Conservation (phyloP, 1,140 invertebrate species). For the Zaprionus capensis region DNA sequence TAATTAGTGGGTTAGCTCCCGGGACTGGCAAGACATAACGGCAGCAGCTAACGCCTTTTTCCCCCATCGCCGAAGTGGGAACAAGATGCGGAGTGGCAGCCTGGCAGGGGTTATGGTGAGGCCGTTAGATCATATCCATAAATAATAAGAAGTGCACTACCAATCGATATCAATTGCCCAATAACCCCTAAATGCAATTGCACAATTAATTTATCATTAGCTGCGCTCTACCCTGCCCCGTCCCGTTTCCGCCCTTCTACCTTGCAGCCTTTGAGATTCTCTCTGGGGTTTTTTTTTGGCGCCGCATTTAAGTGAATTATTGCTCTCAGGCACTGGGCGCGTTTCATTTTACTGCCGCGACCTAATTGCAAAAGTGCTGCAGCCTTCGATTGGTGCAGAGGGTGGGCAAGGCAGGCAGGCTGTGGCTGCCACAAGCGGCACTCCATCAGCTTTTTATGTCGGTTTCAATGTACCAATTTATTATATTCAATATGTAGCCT, state of each 20-base stretch:
- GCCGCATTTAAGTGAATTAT: slow-evolving; percentile 32
- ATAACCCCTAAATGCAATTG: slow-evolving; percentile 48
- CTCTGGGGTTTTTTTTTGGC: slow-evolving; percentile 3
- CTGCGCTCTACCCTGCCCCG: slow-evolving; percentile 5
- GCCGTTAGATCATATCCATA: slow-evolving; percentile 23
- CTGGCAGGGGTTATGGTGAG: background rate
- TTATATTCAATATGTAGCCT: background rate
- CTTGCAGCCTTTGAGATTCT: background rate
- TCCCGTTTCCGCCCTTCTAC: background rate
- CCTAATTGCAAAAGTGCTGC: slow-evolving; percentile 43
- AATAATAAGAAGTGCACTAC: slow-evolving; percentile 40
- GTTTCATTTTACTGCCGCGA: slow-evolving; percentile 42
- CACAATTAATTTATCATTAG: slow-evolving; percentile 55
- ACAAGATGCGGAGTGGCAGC: background rate
- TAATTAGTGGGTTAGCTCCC: slow-evolving; percentile 71
- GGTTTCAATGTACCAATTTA: slow-evolving; percentile 8
- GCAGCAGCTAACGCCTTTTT: slow-evolving; percentile 19
- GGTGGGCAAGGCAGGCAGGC: background rate
- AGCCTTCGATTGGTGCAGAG: slow-evolving; percentile 5
- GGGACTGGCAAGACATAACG: slow-evolving; percentile 25
- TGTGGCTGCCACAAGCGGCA: background rate
- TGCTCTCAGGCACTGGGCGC: slow-evolving; percentile 17
- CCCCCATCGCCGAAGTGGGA: slow-evolving; percentile 12
- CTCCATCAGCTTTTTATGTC: slow-evolving; percentile 27
- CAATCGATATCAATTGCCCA: slow-evolving; percentile 49